Percentiles rank a stretch among this genome's conserved stretches.
phyloP scores from a whole-genome alignment of 2,797 vertebrate genomes.

The Acipenser oxyrinchus region DNA sequence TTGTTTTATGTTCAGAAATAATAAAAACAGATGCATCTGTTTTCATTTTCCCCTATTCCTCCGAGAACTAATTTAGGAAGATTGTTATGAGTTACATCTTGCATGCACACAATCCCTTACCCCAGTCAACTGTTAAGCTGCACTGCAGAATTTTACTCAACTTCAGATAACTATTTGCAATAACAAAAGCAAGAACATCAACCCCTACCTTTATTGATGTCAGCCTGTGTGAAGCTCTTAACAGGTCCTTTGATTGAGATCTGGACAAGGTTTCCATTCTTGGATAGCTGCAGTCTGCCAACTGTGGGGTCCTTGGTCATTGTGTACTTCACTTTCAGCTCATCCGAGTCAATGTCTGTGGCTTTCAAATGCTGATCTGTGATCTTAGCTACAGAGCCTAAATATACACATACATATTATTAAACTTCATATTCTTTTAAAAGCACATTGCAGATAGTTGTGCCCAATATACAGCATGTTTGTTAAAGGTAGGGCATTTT shows the following conservation, averaged over 20 bases:
- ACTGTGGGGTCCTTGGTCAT: slow-evolving; percentile 68
- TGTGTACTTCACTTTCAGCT: slow-evolving; percentile 59
- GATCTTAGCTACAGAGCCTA: slow-evolving; percentile 74
- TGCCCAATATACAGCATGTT: background rate
- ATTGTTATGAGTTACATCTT: no score
- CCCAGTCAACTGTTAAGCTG: no score
- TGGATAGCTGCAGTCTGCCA: slow-evolving; percentile 65
- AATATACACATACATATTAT: slow-evolving; percentile 13
- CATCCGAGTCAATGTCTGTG: slow-evolving; percentile 61
- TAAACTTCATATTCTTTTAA: background rate
- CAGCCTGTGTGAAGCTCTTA: slow-evolving; percentile 81
- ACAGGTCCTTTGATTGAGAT: slow-evolving; percentile 69
- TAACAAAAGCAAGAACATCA: background rate
- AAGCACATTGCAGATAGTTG: background rate
- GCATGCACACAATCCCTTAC: no score
- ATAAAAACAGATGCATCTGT: no score
- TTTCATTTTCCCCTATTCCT: no score
- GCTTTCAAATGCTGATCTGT: slow-evolving; percentile 80
- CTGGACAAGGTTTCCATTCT: slow-evolving; percentile 36
- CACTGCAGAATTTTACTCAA: no score
- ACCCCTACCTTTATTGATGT: slow-evolving; percentile 78
- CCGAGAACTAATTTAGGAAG: no score
- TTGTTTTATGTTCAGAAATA: no score
- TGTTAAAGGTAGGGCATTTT: background rate
- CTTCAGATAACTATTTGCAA: background rate